Evolutionary conservation across 2,113 vertebrate genomes (phyloP).

Genomic region (Leuciscus idus): DNA sequence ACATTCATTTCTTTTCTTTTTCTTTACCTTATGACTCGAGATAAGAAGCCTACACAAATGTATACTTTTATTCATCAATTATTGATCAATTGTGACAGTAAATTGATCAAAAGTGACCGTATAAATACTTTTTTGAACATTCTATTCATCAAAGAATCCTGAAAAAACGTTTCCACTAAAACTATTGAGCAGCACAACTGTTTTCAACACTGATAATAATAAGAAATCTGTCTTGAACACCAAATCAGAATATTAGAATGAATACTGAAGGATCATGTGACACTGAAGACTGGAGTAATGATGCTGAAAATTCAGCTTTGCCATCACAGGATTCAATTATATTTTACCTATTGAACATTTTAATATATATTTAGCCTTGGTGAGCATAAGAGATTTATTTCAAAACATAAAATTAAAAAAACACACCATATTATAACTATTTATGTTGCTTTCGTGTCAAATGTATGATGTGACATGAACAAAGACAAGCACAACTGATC

Average conservation of each 20-base stretch:
- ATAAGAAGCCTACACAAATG: too few relatives aligned
- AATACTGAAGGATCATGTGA: too few relatives aligned
- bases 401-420: background rate
- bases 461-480: constrained; percentile 12
- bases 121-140: too few relatives aligned
- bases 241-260: background rate
- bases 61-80: background rate
- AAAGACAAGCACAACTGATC: background rate
- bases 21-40: background rate
- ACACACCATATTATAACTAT: background rate
- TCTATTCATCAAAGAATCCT: too few relatives aligned
- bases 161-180: too few relatives aligned
- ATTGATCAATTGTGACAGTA: background rate
- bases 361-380: background rate
- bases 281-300: background rate
- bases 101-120: background rate
- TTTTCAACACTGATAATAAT: background rate
- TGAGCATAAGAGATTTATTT: background rate
- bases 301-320: background rate
- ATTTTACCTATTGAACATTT: background rate
- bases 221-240: background rate
- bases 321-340: background rate
- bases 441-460: background rate
- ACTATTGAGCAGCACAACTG: background rate
- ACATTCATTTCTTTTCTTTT: background rate